Conservation (phyloP, 2,888 invertebrate genomes). For the Podabrus alpinus region DNA sequence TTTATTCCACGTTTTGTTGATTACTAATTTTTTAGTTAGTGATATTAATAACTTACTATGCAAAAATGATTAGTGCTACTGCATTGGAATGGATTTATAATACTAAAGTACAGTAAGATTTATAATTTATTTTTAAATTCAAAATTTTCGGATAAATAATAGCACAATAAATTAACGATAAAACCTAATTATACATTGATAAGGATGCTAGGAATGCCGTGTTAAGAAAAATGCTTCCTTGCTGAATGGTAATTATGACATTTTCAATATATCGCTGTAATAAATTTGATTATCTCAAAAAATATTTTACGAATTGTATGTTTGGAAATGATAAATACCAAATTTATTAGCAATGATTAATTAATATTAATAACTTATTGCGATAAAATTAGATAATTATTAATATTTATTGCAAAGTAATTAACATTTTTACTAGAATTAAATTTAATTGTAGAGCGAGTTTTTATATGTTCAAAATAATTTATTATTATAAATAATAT, state of each 20-base stretch:
- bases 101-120: background rate
- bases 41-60: background rate
- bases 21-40: background rate
- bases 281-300: background rate
- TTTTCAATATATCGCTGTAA: background rate
- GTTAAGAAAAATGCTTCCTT: background rate
- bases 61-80: background rate
- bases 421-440: background rate
- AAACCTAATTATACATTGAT: background rate
- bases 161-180: background rate
- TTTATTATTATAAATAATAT: too few relatives aligned
- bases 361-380: background rate
- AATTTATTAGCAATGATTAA: background rate
- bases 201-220: background rate
- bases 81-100: background rate
- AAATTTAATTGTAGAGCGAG: background rate
- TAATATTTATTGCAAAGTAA: background rate
- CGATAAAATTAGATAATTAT: background rate
- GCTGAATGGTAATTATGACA: background rate
- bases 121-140: background rate
- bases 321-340: background rate
- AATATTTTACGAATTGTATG: background rate
- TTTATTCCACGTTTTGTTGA: background rate
- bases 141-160: background rate
- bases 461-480: too few relatives aligned